A percentile compares a stretch with the other conserved stretches of the same genome.
phyloP scores from a whole-genome alignment of 1,140 invertebrate genomes.

The Euborellia annulipes region DNA sequence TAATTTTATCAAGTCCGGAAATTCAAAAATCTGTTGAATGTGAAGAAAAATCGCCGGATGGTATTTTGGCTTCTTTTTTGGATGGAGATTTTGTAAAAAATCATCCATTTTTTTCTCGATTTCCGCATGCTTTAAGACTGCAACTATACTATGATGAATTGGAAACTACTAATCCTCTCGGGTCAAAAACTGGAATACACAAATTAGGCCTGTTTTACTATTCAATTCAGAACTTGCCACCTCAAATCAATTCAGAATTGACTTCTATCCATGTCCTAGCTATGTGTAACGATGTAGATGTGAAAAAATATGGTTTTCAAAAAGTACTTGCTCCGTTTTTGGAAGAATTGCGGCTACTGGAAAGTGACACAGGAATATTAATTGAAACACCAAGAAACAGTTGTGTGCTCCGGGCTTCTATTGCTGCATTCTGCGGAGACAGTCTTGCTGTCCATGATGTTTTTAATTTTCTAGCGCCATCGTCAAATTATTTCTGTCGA shows the following conservation, averaged over 20 bases:
- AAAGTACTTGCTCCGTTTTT: conserved; percentile 6
- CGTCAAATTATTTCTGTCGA: conserved; percentile 17
- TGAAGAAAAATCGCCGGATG: not conserved
- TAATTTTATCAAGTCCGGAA: conserved; percentile 1
- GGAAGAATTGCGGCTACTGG: not conserved
- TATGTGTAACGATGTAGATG: conserved; percentile 8
- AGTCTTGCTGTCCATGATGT: conserved; percentile 17
- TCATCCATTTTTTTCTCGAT: not conserved
- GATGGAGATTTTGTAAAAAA: conserved; percentile 1
- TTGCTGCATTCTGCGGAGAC: conserved; percentile 15
- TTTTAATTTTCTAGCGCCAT: conserved; percentile 13
- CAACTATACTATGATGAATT: conserved; percentile 11
- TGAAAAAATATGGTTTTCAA: conserved; percentile 3
- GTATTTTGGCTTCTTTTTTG: conserved; percentile 1
- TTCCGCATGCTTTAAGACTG: conserved; percentile 1
- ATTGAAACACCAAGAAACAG: conserved; percentile 5
- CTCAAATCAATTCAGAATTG: conserved; percentile 8
- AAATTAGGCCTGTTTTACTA: conserved; percentile 13
- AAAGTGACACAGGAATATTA: not conserved
- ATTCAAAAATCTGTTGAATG: not conserved
- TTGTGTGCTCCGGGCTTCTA: conserved; percentile 12
- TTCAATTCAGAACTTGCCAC: conserved; percentile 7
- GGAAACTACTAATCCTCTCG: conserved; percentile 13
- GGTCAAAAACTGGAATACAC: conserved; percentile 12
- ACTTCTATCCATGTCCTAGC: conserved; percentile 9